A percentile compares a stretch with the other conserved stretches of the same genome.
These are phyloP conservation scores for Hydrotaea diabolus DNA, from an alignment of 2,888 invertebrate genomes.

Conservation along the genomic window DNA sequence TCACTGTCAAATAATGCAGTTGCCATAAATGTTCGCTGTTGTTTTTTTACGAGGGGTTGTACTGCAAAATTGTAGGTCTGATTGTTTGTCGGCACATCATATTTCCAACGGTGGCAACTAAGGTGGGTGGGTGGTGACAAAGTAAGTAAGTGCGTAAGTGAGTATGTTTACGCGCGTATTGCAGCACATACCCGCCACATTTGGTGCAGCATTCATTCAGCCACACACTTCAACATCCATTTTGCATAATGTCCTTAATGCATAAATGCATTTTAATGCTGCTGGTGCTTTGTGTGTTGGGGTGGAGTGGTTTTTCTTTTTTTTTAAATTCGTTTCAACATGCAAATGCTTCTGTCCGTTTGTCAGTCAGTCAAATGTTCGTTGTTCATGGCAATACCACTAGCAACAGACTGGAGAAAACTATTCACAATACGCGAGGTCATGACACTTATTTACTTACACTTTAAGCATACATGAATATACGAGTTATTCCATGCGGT, in stretches of 20 bases:
- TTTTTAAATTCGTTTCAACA: not conserved
- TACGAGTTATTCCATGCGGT: too few species aligned
- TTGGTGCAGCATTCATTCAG: not conserved
- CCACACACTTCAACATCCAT: not conserved
- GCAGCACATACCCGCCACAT: not conserved
- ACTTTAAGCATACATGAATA: not conserved
- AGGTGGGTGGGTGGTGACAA: too few species aligned
- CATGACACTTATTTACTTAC: constrained; percentile 21
- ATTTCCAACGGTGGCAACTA: too few species aligned
- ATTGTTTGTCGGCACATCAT: too few species aligned
- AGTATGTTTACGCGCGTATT: too few species aligned
- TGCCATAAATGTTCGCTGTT: not conserved
- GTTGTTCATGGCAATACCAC: not conserved
- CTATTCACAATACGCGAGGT: constrained; percentile 15
- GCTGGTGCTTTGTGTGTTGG: not conserved
- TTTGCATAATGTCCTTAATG: constrained; percentile 11
- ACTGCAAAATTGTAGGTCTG: not conserved
- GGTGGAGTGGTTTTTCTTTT: not conserved
- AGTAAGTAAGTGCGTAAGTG: too few species aligned
- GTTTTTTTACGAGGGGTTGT: not conserved
- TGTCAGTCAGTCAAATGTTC: not conserved
- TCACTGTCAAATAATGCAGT: constrained; percentile 62
- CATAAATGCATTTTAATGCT: constrained; percentile 12
- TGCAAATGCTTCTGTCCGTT: not conserved
- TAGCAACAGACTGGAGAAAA: not conserved